Base-by-base conservation (phyloP, 2,113 vertebrate species). In the Eudorcas thomsonii region DNA sequence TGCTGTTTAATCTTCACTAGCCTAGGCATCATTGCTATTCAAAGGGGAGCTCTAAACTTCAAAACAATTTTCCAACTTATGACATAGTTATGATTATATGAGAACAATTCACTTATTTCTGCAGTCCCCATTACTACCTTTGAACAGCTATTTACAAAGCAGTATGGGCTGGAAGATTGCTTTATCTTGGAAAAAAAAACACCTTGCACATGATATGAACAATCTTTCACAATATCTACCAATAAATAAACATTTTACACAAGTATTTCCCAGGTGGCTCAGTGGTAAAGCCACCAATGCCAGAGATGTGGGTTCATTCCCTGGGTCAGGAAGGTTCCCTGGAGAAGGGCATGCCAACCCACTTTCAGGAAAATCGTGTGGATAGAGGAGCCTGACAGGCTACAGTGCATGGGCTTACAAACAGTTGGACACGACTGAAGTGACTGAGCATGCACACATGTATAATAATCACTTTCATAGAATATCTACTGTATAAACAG, bases 31-130 rank as follows among this genome's bases (percentile, higher is more conserved):
- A 77, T 90, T 36, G n/a, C 48, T 94, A 78, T 60, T 96, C 84
- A 97, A 96, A 95, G 14, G 96, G 91, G 87, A 97, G 36, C 84
- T 96, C n/a, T 93, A 96, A 91, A 90, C 96, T 96, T 96, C 87
- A 95, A 96, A 97, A 93, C 59, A 96, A 85, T 97, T 92, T 93
- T 83, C 90, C 48, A 67, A 45, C 62, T 93, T 92, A 60, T 67
- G 78, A 96, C 94, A 96, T 2, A 0, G 11, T 88, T 60, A 83
- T 28, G 54, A 45, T 90, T 96, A 80, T 55, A 78, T 74, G 97
- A 97, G 59, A 52, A 45, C 28, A 23, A 90, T 87, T 82, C 10
- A 6, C 12, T 95, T 94, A 77, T 55, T 95, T 92, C 36, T 71
- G 19, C 64, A 97, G 39, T 85, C 19, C 17, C 28, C 30, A 19